These are phyloP conservation scores for Cephus pulcher DNA, from an alignment of 2,888 invertebrate genomes.

Conservation along the genomic window DNA sequence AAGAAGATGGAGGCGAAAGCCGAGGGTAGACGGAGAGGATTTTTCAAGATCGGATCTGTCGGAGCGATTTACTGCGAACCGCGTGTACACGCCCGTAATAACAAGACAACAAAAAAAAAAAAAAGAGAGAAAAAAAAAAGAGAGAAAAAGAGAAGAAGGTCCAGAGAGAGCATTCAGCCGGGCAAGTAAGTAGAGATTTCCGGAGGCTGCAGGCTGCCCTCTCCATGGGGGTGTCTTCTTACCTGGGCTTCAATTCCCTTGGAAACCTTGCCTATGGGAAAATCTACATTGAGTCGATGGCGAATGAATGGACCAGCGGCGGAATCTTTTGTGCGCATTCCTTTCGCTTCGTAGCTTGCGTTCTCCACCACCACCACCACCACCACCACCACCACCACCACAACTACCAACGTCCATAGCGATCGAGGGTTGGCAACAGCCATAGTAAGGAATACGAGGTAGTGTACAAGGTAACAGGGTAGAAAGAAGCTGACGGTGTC, in stretches of 20 bases:
- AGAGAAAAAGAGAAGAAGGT: constrained; percentile 13
- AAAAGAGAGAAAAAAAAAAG: neutral
- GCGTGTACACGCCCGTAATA: constrained; percentile 41
- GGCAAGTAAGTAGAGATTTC: constrained; percentile 64
- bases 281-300: constrained; percentile 55
- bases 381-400: neutral
- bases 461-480: neutral
- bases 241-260: constrained; percentile 39
- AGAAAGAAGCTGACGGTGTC: neutral
- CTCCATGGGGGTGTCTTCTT: constrained; percentile 60
- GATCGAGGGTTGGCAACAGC: neutral
- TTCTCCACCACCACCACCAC: constrained; percentile 4
- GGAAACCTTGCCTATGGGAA: constrained; percentile 50
- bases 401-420: neutral
- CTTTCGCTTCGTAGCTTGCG: constrained; percentile 38
- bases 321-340: constrained; percentile 62
- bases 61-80: constrained; percentile 53
- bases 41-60: constrained; percentile 49
- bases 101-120: constrained; percentile 20
- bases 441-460: neutral
- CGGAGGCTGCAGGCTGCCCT: constrained; percentile 50
- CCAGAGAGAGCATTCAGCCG: constrained; percentile 54
- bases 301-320: constrained; percentile 57
- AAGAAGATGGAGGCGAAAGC: neutral
- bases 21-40: constrained; percentile 17